Percentiles rank a stretch among this genome's conserved stretches.
phyloP scores from a whole-genome alignment of 2,113 vertebrate species.

The Paraplagusia blochii region DNA sequence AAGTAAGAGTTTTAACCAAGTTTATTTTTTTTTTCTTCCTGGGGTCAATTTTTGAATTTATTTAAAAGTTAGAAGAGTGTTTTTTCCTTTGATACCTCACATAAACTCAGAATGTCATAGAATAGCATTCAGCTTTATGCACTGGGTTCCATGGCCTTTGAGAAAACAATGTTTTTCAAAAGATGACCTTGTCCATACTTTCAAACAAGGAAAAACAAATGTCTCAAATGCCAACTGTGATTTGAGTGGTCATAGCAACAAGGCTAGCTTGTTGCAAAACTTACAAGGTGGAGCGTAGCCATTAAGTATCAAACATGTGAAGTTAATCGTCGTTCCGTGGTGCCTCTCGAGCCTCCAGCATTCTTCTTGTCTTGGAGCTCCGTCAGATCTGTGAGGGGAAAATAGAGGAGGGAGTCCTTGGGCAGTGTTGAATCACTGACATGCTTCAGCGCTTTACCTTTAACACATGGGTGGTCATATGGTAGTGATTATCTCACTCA shows the following conservation, averaged over 20 bases:
- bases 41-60: no score
- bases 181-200: no score
- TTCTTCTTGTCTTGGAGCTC: slow-evolving; percentile 66
- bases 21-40: no score
- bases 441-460: slow-evolving; percentile 74
- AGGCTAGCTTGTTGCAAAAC: not conserved
- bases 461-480: slow-evolving; percentile 77
- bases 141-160: no score
- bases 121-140: no score
- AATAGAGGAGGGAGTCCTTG: slow-evolving; percentile 56
- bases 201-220: not conserved
- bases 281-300: slow-evolving; percentile 26
- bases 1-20: no score
- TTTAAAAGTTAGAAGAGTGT: no score
- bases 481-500: slow-evolving; percentile 73
- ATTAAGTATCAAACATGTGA: slow-evolving; percentile 66
- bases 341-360: slow-evolving; percentile 66
- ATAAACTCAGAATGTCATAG: no score
- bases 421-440: slow-evolving; percentile 70
- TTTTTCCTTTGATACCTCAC: no score
- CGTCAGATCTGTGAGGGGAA: slow-evolving; percentile 59
- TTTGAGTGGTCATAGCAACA: not conserved
- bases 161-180: not conserved
- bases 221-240: not conserved
- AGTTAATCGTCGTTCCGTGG: slow-evolving; percentile 68